These are phyloP conservation scores for Phoxinus dragarum DNA, from an alignment of 2,797 vertebrate species.

Conservation along the genomic window DNA sequence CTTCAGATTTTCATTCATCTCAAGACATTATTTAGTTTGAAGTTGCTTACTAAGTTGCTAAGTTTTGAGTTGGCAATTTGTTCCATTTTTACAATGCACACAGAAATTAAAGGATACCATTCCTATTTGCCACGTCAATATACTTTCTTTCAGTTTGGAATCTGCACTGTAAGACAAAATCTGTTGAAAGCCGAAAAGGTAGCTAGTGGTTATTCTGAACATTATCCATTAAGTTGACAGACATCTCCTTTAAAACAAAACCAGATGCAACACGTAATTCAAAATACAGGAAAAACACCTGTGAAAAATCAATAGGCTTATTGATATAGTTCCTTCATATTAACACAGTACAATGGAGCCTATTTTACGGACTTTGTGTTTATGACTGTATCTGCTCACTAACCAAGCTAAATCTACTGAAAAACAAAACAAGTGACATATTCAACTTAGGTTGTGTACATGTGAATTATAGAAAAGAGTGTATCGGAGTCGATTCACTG, in stretches of 20 bases:
- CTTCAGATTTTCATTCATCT: conserved; percentile 9
- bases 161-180: background rate
- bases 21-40: conserved; percentile 7
- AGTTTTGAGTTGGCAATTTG: conserved; percentile 33
- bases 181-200: background rate
- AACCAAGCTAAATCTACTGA: background rate
- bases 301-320: background rate
- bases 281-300: background rate
- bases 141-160: background rate
- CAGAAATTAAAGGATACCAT: background rate
- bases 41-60: conserved; percentile 2
- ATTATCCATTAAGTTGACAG: background rate
- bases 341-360: background rate
- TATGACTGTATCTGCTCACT: background rate
- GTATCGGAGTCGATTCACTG: background rate
- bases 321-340: background rate
- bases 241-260: background rate
- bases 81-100: background rate
- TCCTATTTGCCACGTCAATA: background rate
- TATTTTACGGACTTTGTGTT: background rate
- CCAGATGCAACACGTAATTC: background rate
- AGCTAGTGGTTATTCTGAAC: background rate
- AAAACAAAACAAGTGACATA: background rate
- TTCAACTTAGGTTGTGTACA: background rate
- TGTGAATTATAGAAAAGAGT: background rate